These are phyloP conservation scores for Zelostemma sp. DNA, from an alignment of 1,140 invertebrate genomes.

Conservation along the genomic window DNA sequence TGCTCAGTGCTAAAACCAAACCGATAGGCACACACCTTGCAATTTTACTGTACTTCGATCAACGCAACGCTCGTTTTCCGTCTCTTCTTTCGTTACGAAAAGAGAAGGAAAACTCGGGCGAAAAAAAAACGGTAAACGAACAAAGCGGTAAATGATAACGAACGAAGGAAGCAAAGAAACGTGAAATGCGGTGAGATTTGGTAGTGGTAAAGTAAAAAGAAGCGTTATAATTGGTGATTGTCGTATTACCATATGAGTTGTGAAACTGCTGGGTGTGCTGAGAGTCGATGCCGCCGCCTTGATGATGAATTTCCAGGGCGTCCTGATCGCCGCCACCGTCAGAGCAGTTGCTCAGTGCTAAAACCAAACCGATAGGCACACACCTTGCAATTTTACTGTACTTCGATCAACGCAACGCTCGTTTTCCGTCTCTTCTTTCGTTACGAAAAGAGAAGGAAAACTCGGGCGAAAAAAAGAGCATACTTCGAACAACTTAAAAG, in stretches of 20 bases:
- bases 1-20: constrained; percentile 72
- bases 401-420: constrained; percentile 52
- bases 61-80: constrained; percentile 52
- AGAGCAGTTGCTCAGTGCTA: constrained; percentile 71
- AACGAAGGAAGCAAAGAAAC: neutral
- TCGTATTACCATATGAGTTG: constrained; percentile 72
- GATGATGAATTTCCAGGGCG: constrained; percentile 69
- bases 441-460: constrained; percentile 54
- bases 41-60: constrained; percentile 64
- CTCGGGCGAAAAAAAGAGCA: constrained; percentile 34
- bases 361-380: constrained; percentile 73
- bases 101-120: constrained; percentile 50
- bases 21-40: constrained; percentile 72
- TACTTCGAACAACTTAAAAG: constrained; percentile 25
- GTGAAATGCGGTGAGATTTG: constrained; percentile 1
- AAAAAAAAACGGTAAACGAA: no score
- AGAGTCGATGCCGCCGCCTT: constrained; percentile 66
- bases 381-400: constrained; percentile 69
- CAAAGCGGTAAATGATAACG: no score
- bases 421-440: constrained; percentile 45
- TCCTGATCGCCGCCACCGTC: constrained; percentile 69
- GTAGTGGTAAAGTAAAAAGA: constrained; percentile 10
- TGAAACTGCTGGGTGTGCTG: constrained; percentile 70
- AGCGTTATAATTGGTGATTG: constrained; percentile 57
- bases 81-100: constrained; percentile 43